A percentile compares a stretch with the other conserved stretches of the same genome.
Evolutionary conservation across 2,888 invertebrate genomes (phyloP).

Genomic region (Gari tellinella): DNA sequence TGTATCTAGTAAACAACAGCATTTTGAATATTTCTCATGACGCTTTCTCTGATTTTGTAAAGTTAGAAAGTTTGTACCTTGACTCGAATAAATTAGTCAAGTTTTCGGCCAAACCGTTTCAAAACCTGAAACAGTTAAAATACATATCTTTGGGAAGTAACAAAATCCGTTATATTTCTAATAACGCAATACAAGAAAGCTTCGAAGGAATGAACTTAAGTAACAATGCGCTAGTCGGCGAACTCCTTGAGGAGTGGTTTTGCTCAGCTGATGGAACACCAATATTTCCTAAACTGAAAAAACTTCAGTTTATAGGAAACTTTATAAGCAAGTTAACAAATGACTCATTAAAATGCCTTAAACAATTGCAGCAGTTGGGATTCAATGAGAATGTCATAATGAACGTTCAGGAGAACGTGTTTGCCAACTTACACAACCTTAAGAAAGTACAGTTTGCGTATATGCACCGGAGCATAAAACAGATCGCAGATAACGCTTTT

Average conservation of each 20-base stretch:
- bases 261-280: neutral
- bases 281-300: neutral
- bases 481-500: neutral
- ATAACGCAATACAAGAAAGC: neutral
- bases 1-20: conserved; percentile 8
- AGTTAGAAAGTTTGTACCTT: neutral
- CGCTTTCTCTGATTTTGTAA: conserved; percentile 8
- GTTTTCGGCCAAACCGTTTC: neutral
- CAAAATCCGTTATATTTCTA: conserved; percentile 3
- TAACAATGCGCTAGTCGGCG: conserved; percentile 5
- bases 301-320: conserved; percentile 3
- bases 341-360: conserved; percentile 5
- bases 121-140: too few relatives aligned
- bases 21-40: neutral
- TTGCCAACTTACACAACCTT: neutral
- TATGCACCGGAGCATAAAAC: conserved; percentile 13
- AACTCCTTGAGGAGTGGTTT: neutral
- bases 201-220: neutral
- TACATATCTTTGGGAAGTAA: neutral
- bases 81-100: conserved; percentile 3
- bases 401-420: conserved; percentile 1
- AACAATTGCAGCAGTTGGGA: neutral
- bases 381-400: conserved; percentile 5
- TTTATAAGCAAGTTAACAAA: neutral
- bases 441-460: neutral